Conservation (phyloP, 64 coral and sea anemone species). For the Cladopsammia gracilis region DNA sequence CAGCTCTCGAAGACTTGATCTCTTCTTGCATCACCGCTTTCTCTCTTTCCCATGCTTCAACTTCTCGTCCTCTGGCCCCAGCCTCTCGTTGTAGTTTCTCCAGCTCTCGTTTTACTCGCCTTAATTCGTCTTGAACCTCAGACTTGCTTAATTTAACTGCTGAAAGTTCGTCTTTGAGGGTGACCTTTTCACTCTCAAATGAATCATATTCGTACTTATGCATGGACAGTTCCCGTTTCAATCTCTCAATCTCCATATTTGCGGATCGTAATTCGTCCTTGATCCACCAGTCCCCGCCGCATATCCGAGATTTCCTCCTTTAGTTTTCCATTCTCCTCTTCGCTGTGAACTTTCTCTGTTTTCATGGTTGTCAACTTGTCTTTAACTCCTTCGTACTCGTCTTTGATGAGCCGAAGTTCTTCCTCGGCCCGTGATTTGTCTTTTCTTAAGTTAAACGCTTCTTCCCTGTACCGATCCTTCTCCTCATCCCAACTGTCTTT, state of each 20-base stretch:
- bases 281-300: constrained; percentile 9
- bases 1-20: constrained; percentile 35
- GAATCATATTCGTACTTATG: constrained; percentile 33
- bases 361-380: constrained; percentile 44
- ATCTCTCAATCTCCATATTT: constrained; percentile 48
- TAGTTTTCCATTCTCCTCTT: constrained; percentile 60
- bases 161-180: constrained; percentile 55
- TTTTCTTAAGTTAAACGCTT: constrained; percentile 47
- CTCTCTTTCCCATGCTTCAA: constrained; percentile 44
- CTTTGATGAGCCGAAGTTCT: constrained; percentile 59
- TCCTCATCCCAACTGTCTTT: constrained; percentile 58
- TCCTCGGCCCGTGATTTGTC: constrained; percentile 59
- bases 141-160: constrained; percentile 26
- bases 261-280: constrained; percentile 24
- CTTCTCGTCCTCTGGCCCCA: constrained; percentile 3
- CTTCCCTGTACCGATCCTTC: constrained; percentile 39
- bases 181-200: constrained; percentile 29
- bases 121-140: constrained; percentile 33
- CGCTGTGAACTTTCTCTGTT: constrained; percentile 25
- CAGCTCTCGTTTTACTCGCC: neutral
- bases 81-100: constrained; percentile 32
- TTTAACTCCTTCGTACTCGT: constrained; percentile 76
- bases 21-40: constrained; percentile 61
- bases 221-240: constrained; percentile 58
- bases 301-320: constrained; percentile 39